These are phyloP conservation scores for Rattus rattus DNA, from an alignment of 2,113 vertebrate genomes.

Conservation along the genomic window DNA sequence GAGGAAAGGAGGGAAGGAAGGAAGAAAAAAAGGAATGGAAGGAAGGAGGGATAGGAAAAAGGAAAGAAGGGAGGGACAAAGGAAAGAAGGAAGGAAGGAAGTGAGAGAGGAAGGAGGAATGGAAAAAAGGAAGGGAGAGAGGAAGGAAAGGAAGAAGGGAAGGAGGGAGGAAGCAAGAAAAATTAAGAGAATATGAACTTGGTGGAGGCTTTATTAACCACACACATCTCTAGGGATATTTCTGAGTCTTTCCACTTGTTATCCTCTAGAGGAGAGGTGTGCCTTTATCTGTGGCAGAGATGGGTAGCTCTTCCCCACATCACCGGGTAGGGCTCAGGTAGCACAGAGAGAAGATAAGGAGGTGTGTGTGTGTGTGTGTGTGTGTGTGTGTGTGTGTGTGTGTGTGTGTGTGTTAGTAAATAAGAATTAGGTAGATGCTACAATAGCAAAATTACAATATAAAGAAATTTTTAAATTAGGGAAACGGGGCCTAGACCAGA, in stretches of 20 bases:
- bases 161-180: neutral
- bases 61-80: too few relatives aligned
- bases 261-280: neutral
- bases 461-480: too few relatives aligned
- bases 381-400: neutral
- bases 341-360: neutral
- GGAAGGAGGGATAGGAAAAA: too few relatives aligned
- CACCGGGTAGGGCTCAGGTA: neutral
- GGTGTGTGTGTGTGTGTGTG: neutral
- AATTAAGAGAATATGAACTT: neutral
- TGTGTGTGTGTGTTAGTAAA: neutral
- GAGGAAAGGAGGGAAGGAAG: too few relatives aligned
- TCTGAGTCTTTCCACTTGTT: neutral
- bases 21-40: too few relatives aligned
- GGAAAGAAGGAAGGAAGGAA: neutral
- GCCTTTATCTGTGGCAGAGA: neutral
- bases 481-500: too few relatives aligned
- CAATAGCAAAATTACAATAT: too few relatives aligned
- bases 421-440: too few relatives aligned
- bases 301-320: neutral
- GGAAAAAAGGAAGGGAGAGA: too few relatives aligned
- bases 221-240: neutral
- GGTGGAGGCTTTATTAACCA: too few relatives aligned
- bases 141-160: fast-evolving
- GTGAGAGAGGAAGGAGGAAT: too few relatives aligned